Base-by-base conservation (phyloP, 2,888 invertebrate genomes). In the Abrostola tripartita region DNA sequence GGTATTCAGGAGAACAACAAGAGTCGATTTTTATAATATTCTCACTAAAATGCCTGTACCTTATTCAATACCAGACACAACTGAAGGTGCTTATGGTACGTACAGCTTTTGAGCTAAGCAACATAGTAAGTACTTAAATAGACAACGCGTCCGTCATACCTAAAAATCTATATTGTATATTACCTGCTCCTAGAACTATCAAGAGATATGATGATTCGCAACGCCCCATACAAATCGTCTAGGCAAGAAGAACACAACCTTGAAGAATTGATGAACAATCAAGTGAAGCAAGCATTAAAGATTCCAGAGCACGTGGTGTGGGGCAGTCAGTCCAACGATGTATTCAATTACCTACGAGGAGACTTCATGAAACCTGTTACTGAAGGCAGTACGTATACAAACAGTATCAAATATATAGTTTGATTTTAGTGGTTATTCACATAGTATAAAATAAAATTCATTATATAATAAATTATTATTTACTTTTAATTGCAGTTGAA, bases 321-420 rank as follows among this genome's bases (percentile, higher is more conserved):
- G 96, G 96, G 96, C 57, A 94, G 93, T 0, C 96, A 96, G 81
- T 95, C 96, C 7, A 64, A 77, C 6, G 52, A 67, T 0, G 97
- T 97, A 0, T 98, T 97, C 82, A 74, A 84, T 36, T 86, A 89
- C 37, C 93, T 97, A 42, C 78, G 84, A 8, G 95, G 78, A 6
- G 98, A 98, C 84, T 98, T 98, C 82, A 98, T 98, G 98, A 97
- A 96, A 85, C 97, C 98, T 0, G 97, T 96, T 36, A 96, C 96
- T 5, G 90, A 96, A 63, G 88, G 91, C 77, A 89, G 93, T 94
- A 58, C 86, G 91, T 87, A 70, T 11, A 7, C 4, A 24, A 4
- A 24, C 24, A 1, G 24, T 4, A 24, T 4, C 24, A 24, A 24
- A 24, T 24, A 24, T 24, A 2, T 24, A 24, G 24, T 2, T 24